phyloP scores from a whole-genome alignment of 2,797 vertebrate genomes.

The Paramormyrops hopkinsi region DNA sequence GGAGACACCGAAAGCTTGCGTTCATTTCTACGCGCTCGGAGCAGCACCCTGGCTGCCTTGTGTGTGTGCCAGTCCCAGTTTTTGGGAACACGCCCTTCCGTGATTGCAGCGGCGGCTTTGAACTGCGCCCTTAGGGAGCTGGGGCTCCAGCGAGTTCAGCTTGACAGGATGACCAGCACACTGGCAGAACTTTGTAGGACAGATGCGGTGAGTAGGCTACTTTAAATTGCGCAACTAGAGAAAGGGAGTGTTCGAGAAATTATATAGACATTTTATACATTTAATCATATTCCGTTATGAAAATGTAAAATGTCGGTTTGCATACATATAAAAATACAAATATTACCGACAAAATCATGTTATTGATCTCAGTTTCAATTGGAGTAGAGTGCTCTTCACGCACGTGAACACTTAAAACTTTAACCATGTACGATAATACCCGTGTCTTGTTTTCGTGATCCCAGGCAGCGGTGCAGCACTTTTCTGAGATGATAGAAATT shows the following conservation, averaged over 20 bases:
- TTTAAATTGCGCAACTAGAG: neutral
- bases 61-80: constrained; percentile 63
- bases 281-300: neutral
- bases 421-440: neutral
- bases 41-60: constrained; percentile 64
- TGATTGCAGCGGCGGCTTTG: constrained; percentile 61
- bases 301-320: neutral
- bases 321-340: neutral
- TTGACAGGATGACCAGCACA: constrained; percentile 38
- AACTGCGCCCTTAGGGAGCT: constrained; percentile 61
- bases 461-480: constrained; percentile 62
- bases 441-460: neutral
- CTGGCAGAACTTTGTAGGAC: constrained; percentile 59
- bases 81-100: constrained; percentile 58
- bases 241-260: neutral
- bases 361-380: neutral
- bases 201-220: constrained; percentile 53
- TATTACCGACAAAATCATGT: neutral
- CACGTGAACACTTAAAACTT: neutral
- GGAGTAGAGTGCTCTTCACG: neutral
- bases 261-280: neutral
- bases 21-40: constrained; percentile 56
- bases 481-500: constrained; percentile 62
- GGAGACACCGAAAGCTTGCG: constrained; percentile 35
- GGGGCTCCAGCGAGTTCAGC: constrained; percentile 35